Percentiles rank a stretch among this genome's conserved stretches.
These are phyloP conservation scores for Parauchenoglanis ngamensis DNA, from an alignment of 2,797 vertebrate species.

Conservation along the genomic window DNA sequence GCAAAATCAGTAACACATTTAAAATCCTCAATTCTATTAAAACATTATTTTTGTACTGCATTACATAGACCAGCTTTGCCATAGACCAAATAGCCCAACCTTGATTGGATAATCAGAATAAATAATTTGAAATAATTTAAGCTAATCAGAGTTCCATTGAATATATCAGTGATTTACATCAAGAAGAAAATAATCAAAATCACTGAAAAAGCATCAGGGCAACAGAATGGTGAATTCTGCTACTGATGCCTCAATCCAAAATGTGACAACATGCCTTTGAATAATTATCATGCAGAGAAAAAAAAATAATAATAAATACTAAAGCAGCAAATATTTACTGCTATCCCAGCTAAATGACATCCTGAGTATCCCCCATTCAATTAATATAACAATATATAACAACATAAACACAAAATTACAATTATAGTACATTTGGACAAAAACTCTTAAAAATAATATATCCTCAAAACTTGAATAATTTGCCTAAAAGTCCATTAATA, in stretches of 20 bases:
- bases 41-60: not conserved
- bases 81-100: not conserved
- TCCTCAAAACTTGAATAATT: not conserved
- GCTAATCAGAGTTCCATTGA: not conserved
- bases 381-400: not conserved
- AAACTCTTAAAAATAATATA: not conserved
- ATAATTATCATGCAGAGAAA: slow-evolving; percentile 27
- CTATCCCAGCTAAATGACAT: not conserved
- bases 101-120: not conserved
- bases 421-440: not conserved
- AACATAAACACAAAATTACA: not conserved
- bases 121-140: not conserved
- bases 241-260: not conserved
- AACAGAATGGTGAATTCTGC: not conserved
- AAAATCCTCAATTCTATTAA: not conserved
- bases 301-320: not conserved
- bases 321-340: not conserved
- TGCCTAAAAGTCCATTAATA: not conserved
- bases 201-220: not conserved
- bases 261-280: not conserved
- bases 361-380: not conserved
- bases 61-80: not conserved
- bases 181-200: not conserved
- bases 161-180: not conserved
- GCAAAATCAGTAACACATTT: not conserved